These are phyloP conservation scores for Chloropsis hardwickii DNA, from an alignment of 2,113 vertebrate species.

Conservation along the genomic window DNA sequence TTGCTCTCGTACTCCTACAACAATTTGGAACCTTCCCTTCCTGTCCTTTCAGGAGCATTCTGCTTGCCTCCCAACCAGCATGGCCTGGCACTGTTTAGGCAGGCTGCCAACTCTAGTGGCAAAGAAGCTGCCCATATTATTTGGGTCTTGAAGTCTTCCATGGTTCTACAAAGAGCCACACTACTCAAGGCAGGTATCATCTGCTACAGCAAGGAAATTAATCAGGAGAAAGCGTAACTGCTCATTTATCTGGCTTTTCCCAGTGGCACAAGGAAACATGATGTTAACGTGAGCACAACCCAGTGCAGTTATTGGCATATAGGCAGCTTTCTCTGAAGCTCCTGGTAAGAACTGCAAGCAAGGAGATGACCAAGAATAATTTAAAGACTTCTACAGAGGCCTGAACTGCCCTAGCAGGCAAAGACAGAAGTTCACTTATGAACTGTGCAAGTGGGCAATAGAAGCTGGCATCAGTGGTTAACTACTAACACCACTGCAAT, in stretches of 20 bases:
- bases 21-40: background rate
- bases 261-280: background rate
- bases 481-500: background rate
- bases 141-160: background rate
- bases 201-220: background rate
- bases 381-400: background rate
- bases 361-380: background rate
- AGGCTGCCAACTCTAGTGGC: background rate
- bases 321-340: background rate
- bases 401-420: background rate
- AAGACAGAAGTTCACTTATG: background rate
- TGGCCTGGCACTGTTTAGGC: background rate
- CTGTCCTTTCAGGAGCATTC: background rate
- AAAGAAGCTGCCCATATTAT: background rate
- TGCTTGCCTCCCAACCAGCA: background rate
- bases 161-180: accelerated
- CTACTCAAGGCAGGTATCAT: background rate
- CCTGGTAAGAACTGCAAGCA: background rate
- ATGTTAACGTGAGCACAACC: background rate
- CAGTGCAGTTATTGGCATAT: background rate
- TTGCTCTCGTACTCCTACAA: background rate
- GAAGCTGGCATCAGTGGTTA: background rate
- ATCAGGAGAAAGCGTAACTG: background rate
- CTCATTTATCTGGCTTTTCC: background rate
- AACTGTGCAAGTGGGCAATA: background rate